Evolutionary conservation across 2,113 vertebrate genomes (phyloP).

Genomic region (Varanus komodoensis): DNA sequence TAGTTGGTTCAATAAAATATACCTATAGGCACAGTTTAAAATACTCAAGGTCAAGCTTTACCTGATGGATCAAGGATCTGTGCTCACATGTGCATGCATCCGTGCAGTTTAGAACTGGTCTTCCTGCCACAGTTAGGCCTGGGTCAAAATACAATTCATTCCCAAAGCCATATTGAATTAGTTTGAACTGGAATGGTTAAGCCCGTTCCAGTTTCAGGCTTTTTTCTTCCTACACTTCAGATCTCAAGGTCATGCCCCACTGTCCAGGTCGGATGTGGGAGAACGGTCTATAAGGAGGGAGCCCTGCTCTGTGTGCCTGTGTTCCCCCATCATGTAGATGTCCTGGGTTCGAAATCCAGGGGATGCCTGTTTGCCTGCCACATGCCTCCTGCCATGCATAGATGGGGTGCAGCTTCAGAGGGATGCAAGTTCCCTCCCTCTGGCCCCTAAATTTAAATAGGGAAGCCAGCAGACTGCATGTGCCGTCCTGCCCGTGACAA

Average conservation of each 20-base stretch:
- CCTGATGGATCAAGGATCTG: not conserved
- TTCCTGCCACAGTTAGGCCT: not conserved
- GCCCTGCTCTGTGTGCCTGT: not conserved
- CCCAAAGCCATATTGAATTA: too few relatives aligned
- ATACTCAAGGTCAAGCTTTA: not conserved
- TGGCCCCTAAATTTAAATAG: not conserved
- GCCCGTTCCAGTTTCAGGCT: too few relatives aligned
- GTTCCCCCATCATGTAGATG: not conserved
- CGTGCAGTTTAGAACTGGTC: not conserved
- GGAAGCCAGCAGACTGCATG: not conserved
- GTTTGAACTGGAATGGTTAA: too few relatives aligned
- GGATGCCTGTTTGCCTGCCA: too few relatives aligned
- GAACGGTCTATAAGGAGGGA: too few relatives aligned
- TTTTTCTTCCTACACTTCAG: too few relatives aligned
- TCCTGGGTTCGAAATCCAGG: not conserved
- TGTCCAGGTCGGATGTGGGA: too few relatives aligned
- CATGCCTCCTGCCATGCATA: not conserved
- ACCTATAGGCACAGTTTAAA: not conserved
- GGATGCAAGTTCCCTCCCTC: not conserved
- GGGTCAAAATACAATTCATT: too few relatives aligned
- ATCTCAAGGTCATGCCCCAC: too few relatives aligned
- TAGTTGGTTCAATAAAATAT: not conserved
- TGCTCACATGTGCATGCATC: too few relatives aligned
- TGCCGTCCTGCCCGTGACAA: too few relatives aligned
- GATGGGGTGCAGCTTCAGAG: not conserved